Conservation (phyloP, 2,113 vertebrate species). For the Azemiops feae region DNA sequence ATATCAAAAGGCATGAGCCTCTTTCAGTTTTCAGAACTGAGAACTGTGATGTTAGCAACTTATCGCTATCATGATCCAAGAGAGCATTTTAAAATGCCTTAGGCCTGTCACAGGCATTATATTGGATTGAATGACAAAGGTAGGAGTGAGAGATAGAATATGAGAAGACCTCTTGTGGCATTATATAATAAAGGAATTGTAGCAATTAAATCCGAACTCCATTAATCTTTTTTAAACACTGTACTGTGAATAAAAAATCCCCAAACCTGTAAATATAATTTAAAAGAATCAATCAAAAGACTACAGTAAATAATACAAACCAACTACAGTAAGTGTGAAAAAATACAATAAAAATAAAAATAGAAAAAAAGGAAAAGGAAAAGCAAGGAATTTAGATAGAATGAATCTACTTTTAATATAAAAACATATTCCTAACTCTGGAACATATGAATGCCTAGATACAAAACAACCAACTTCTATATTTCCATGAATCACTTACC, state of each 20-base stretch:
- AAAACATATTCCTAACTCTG: not conserved
- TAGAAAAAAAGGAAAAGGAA: not conserved
- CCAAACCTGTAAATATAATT: not conserved
- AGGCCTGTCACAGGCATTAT: not conserved
- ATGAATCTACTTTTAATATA: not conserved
- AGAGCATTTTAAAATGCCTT: not conserved
- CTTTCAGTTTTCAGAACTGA: not conserved
- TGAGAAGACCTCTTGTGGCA: not conserved
- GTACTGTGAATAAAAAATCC: not conserved
- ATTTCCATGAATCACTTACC: slow-evolving; percentile 63
- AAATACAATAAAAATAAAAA: not conserved
- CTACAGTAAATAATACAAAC: not conserved
- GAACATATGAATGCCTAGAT: not conserved
- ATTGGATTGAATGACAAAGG: not conserved
- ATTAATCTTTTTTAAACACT: not conserved
- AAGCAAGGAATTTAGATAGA: not conserved
- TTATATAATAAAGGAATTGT: not conserved
- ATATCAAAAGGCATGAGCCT: not conserved
- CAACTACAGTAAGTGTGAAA: not conserved
- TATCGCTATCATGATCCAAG: not conserved
- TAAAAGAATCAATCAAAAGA: not conserved
- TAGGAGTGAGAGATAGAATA: not conserved
- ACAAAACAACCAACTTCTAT: not conserved
- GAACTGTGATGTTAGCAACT: not conserved
- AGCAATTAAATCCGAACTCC: not conserved